Base-by-base conservation (phyloP, 2,113 vertebrate genomes). In the Chloropsis cyanopogon region DNA sequence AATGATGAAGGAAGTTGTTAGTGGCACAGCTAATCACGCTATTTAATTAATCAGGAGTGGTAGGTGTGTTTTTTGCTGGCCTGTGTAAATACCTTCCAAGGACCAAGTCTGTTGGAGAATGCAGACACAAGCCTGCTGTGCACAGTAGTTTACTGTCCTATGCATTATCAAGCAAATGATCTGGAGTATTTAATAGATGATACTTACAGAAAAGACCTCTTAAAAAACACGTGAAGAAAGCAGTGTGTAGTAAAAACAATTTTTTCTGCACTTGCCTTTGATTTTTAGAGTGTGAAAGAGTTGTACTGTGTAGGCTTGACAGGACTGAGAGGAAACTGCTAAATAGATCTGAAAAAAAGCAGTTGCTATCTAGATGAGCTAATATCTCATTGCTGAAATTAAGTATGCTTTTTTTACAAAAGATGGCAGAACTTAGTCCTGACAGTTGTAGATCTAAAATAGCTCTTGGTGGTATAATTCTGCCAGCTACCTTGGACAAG, bases 91-190 rank as follows among this genome's bases (percentile, higher is more conserved):
- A 16, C 14, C 15, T 71, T 66, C 19, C 42, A 66, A 66, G 25
- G 46, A n/a, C 63, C 33, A 82, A 53, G 59, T 33, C 29, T 44
- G 60, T 9, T 39, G 39, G 59, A 44, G 42, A 63, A 41, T 6
- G 42, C 18, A 80, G 81, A 26, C 25, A 33, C 19, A 35, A 29
- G 24, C 24, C 59, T 69, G 76, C 53, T 50, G 1, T 69, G 68
- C 42, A 25, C 28, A 33, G 47, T 19, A 9, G 6, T 70, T 77
- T 52, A 26, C 29, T 29, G 68, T 61, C 37, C 50, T 41, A 13
- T 54, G 59, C 0, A 0, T 41, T 80, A 49, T 4, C 28, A 52
- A 25, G 44, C 6, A 41, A 47, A 37, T 52, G 9, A 56, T 8
- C 54, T 49, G 42, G 47, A 66, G 35, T 59, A 47, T 41, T 77